Percentiles rank a stretch among this genome's conserved stretches.
Evolutionary conservation across 1,140 invertebrate species (phyloP).

Genomic region (Dendrolimus punctatus): DNA sequence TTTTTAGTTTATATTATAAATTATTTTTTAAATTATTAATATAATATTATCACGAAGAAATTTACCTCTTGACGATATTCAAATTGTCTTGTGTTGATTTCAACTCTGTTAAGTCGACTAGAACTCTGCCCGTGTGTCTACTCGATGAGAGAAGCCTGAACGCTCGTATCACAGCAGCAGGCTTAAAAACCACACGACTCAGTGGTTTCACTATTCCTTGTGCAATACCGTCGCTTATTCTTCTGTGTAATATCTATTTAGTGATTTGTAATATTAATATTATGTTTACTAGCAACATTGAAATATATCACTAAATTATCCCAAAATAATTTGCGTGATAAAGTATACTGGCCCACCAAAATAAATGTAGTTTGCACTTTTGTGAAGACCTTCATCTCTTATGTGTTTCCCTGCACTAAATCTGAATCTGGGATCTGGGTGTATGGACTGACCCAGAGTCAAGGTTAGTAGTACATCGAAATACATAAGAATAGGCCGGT

Average conservation of each 20-base stretch:
- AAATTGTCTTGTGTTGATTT: slow-evolving; percentile 6
- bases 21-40: neutral
- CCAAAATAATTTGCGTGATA: neutral
- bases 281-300: neutral
- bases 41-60: neutral
- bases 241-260: slow-evolving; percentile 15
- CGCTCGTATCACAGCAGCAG: slow-evolving; percentile 13
- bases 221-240: slow-evolving; percentile 20
- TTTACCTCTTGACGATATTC: slow-evolving; percentile 15
- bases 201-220: slow-evolving; percentile 20
- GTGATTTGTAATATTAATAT: slow-evolving; percentile 11
- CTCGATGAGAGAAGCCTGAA: slow-evolving; percentile 18
- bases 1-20: no score
- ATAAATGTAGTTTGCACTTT: neutral
- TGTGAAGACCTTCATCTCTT: no score
- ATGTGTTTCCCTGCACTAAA: neutral
- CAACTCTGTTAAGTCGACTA: slow-evolving; percentile 20
- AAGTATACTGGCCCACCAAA: neutral
- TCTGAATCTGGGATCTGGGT: neutral
- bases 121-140: slow-evolving; percentile 20
- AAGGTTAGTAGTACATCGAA: no score
- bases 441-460: neutral
- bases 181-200: slow-evolving; percentile 17
- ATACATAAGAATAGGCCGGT: no score
- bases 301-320: neutral